Evolutionary conservation across 2,113 vertebrate species (phyloP), one percentile per base, ranked within the genome.

Genomic region (Lethenteron camtschaticum): DNA sequence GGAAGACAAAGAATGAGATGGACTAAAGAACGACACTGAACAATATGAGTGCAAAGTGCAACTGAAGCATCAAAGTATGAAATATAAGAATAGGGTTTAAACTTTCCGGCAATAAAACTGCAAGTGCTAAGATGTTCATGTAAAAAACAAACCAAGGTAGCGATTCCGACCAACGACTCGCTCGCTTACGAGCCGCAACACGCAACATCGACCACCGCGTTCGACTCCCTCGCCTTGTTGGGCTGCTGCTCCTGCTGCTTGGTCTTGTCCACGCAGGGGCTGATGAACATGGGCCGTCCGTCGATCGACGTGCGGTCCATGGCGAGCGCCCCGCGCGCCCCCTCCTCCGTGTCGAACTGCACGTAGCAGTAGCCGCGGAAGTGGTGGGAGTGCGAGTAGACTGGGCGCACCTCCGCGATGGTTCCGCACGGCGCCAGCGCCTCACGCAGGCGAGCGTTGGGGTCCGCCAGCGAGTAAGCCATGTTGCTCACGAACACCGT

Each of bases 401-500:
- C 77, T 0, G 84, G 85, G 1, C 90, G 83, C 71, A 96, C 73
- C 73, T 91, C 80, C 0, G 73, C 74, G 11, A 96, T 79, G 10
- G 85, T 83, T 58, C 92, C 92, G 1, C 86, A 94, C 75, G 74
- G 73, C 73, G 82, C 82, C 56, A 99, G 96, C 11, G 87, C 77
- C 0, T 81, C 80, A 70, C 77, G 80, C 68, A 99, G 81, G 60
- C 80, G 85, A 2, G 9, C 70, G 3, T 88, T 87, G 0, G 92
- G 94, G 41, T 92, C 83, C 8, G 77, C 72, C 81, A 99, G 77
- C 55, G 75, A 84, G 75, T 87, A 99, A 16, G 85, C 73, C 69
- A 99, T 79, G 80, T 99, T 99, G 80, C 94, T 99, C 80, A 99
- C 81, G 8, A 99, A 99, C 11, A 99, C 87, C 0, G 87, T 94